phyloP scores from a whole-genome alignment of 2,888 invertebrate species.

The Plebejus melissa region DNA sequence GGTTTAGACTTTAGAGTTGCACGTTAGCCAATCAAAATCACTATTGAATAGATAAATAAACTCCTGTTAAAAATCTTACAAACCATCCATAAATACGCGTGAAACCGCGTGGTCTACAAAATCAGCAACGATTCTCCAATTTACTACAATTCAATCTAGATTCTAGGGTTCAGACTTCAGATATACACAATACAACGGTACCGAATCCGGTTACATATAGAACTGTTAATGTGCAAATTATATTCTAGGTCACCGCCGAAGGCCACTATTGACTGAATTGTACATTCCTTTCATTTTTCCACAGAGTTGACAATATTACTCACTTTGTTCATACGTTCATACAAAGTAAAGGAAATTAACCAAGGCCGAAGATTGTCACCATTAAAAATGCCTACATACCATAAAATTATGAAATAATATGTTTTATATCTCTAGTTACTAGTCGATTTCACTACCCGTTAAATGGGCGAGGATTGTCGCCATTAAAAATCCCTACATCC shows the following conservation, averaged over 20 bases:
- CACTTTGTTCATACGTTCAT: conserved; percentile 34
- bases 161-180: not conserved
- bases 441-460: too few relatives aligned
- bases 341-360: conserved; percentile 35
- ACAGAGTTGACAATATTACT: conserved; percentile 30
- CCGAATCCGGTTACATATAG: conserved; percentile 31
- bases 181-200: not conserved
- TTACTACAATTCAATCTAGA: not conserved
- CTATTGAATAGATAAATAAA: too few relatives aligned
- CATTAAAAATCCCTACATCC: not conserved
- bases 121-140: not conserved
- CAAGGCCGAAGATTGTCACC: conserved; percentile 24
- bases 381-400: not conserved
- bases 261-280: conserved; percentile 36
- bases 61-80: not conserved
- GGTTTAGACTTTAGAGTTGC: too few relatives aligned
- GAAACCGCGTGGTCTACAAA: not conserved
- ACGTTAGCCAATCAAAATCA: too few relatives aligned
- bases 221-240: conserved; percentile 30
- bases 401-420: not conserved
- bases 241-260: conserved; percentile 36
- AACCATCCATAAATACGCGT: not conserved
- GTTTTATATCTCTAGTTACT: not conserved
- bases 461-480: conserved; percentile 11
- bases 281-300: conserved; percentile 38